Base-by-base conservation (phyloP, 2,113 vertebrate species). In the Ascaphus truei region DNA sequence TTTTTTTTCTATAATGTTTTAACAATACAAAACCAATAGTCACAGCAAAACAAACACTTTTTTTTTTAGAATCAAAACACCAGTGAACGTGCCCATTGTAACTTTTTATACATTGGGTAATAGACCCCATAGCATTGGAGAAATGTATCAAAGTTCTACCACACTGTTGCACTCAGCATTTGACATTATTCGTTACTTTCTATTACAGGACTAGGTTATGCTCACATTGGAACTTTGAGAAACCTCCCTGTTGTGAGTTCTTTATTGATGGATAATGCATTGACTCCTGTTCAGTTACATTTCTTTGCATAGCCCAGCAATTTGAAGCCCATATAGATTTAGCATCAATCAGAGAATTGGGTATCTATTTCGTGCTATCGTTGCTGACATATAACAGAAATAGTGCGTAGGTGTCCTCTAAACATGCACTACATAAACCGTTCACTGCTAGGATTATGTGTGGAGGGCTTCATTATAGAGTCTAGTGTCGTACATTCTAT, bases 291-390 rank as follows among this genome's bases (percentile, higher is more conserved):
- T 52, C 5, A 34, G 43, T 51, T 39, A 61, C 18, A 43, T 43
- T 20, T 23, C 36, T 60, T 33, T 48, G 58, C n/a, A 52, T 13
- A 23, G 37, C 23, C 22, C 65, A 59, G 26, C 30, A 22, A 20
- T 50, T 9, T 20, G 29, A 25, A 58, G 41, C n/a, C 23, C 18
- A 48, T 48, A 50, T 60, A 59, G 65, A 68, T 48, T 68, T 59
- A 50, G 31, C 56, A 48, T 58, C 41, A 59, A 3, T 59, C 55
- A 51, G 47, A 30, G n/a, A 31, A 39, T 59, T 36, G 13, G 53
- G 58, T 39, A 69, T 57, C 29, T 48, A 31, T 22, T 59, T 16
- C 22, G 26, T 34, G 30, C 55, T 9, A 18, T 16, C 59, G 25
- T 36, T 20, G 29, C 1, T 27, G 31, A 1, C 16, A 6, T 8